A percentile compares a stretch with the other conserved stretches of the same genome.
Evolutionary conservation across 2,888 invertebrate species (phyloP).

Genomic region (Cepaea hortensis): DNA sequence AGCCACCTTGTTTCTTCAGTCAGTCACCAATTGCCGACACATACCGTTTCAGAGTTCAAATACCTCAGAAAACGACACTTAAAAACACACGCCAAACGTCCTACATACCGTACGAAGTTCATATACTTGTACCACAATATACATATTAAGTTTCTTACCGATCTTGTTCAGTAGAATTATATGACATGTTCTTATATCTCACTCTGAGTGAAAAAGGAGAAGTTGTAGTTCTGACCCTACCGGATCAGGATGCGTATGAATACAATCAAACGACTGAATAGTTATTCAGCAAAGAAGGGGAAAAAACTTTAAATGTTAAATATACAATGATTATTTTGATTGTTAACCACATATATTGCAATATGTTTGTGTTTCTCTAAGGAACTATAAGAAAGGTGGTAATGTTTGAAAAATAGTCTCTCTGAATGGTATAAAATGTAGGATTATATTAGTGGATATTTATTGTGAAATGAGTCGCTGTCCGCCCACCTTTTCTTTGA

Average conservation of each 20-base stretch:
- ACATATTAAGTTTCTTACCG: slow-evolving; percentile 53
- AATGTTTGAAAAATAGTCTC: not conserved
- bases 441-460: slow-evolving; percentile 17
- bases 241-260: slow-evolving; percentile 49
- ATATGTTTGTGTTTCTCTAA: no score
- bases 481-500: slow-evolving; percentile 11
- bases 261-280: slow-evolving; percentile 1
- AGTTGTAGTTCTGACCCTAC: slow-evolving; percentile 57
- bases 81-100: slow-evolving; percentile 19
- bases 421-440: no score
- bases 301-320: no score
- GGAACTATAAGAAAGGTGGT: not conserved
- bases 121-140: not conserved
- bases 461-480: not conserved
- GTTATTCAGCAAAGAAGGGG: not conserved
- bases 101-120: not conserved
- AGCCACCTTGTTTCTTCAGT: not conserved
- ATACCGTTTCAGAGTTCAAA: not conserved
- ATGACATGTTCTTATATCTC: slow-evolving; percentile 72
- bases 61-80: not conserved
- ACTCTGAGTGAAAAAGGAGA: slow-evolving; percentile 69
- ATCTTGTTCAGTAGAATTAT: slow-evolving; percentile 65
- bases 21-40: not conserved
- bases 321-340: not conserved
- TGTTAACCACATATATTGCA: not conserved